Percentiles rank a stretch among this genome's conserved stretches.
Conservation (phyloP, 2,888 invertebrate species). For the Drosophila eohydei region DNA sequence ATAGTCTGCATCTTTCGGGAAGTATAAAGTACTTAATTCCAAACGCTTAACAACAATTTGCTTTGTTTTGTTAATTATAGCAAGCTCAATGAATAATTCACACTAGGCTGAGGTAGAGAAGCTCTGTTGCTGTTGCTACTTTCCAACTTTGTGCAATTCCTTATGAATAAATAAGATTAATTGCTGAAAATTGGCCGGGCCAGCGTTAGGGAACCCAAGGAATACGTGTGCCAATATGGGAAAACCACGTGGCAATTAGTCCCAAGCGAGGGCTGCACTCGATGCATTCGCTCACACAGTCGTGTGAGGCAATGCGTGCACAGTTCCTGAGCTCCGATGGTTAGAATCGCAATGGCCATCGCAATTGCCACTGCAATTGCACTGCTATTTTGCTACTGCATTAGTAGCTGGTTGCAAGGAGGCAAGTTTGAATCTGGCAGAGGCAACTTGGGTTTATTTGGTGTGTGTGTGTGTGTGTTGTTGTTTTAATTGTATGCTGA, state of each 20-base stretch:
- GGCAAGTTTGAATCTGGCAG: not conserved
- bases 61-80: not conserved
- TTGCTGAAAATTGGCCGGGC: not conserved
- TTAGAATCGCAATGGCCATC: not conserved
- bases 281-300: not conserved
- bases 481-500: not conserved
- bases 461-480: not conserved
- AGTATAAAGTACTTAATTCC: too few species aligned
- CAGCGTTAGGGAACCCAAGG: not conserved
- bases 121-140: not conserved
- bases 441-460: not conserved
- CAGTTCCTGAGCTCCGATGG: not conserved
- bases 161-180: constrained; percentile 6
- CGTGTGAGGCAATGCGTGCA: not conserved
- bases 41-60: not conserved
- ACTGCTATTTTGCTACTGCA: not conserved
- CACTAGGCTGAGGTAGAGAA: not conserved
- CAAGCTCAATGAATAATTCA: not conserved
- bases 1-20: too few species aligned
- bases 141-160: not conserved
- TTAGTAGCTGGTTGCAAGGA: too few species aligned
- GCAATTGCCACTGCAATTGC: not conserved
- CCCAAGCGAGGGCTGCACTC: not conserved
- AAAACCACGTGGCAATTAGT: constrained; percentile 4
- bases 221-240: constrained; percentile 6